phyloP scores from a whole-genome alignment of 2,888 invertebrate genomes.

The Drosophila bunnanda region DNA sequence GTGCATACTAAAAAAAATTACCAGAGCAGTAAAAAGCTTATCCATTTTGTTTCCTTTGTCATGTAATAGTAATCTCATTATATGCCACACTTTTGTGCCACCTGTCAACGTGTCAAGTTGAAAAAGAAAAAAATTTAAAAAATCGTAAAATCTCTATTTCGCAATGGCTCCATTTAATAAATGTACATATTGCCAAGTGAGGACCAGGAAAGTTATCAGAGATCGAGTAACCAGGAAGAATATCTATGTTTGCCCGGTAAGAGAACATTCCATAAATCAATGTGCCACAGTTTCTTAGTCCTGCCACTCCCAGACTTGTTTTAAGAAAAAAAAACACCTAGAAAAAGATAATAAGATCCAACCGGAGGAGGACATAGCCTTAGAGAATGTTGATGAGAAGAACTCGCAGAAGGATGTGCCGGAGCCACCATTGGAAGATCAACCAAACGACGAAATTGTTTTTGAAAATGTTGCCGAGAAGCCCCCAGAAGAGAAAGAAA shows the following conservation, averaged over 20 bases:
- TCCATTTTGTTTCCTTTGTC: neutral
- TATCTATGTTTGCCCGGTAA: slow-evolving; percentile 66
- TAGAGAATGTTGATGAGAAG: too few species aligned
- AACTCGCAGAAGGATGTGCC: neutral
- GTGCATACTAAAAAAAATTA: neutral
- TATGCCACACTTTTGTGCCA: too few species aligned
- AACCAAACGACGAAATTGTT: neutral
- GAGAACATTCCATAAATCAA: neutral
- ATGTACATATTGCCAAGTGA: slow-evolving; percentile 50
- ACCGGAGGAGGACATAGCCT: too few species aligned
- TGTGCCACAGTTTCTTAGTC: accelerated
- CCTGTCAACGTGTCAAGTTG: neutral
- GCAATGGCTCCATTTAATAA: slow-evolving; percentile 60
- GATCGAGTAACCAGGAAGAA: slow-evolving; percentile 46
- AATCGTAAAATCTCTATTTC: neutral
- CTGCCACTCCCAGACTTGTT: slow-evolving; percentile 43
- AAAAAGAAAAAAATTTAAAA: neutral
- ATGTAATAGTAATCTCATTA: neutral
- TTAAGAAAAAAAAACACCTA: neutral
- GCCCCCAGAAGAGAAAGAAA: neutral
- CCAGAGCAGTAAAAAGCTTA: neutral
- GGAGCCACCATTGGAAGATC: neutral
- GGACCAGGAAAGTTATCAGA: slow-evolving; percentile 52
- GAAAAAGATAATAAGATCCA: neutral
- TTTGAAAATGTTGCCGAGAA: too few species aligned